Evolutionary conservation across 2,888 invertebrate species (phyloP), one percentile per base, ranked within the genome.

Genomic region (Bellardia pandia): DNA sequence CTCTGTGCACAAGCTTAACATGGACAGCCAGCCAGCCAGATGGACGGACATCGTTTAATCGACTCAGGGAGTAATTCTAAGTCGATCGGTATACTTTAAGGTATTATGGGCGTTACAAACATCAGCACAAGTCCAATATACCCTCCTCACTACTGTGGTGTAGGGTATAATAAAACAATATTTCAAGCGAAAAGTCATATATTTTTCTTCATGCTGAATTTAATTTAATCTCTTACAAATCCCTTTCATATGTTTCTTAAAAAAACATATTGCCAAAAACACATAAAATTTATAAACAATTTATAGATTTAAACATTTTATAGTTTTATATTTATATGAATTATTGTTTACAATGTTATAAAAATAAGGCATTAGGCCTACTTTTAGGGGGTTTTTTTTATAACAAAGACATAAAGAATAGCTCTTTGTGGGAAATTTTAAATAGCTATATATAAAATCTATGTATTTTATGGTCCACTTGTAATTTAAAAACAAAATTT

Each of bases 261-360:
- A 60, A 60, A 51, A 51, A 51, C 6, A 51, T 51, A 51, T 51
- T 51, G 51, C 6, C n/a, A 13, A 11, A 58, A 30, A 9, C 11
- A 7, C 23, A 58, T 58, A 58, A 58, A 58, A 58, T 58, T 58
- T 58, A 58, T 58, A 30, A 30, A 30, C 23, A 58, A 37, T 62
- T 8, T 64, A 51, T 37, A 33, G 33, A 33, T 53, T 69, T 37
- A n/a, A 53, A 51, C 9, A 51, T 69, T 69, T 71, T 56, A 71
- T 71, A 37, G 13, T 71, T 53, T 7, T 40, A 40, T 56, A 40
- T 56, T 71, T 16, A 53, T 13, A 56, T 13, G 13, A 13, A 11
- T 37, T 71, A 16, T 71, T 13, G 48, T 40, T 71, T 56, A 56
- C 13, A 40, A 40, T 14, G 30, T 7, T 16, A 23, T 40, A 40